Base-by-base conservation (phyloP, 2,888 invertebrate genomes). In the Heliconius cydno region DNA sequence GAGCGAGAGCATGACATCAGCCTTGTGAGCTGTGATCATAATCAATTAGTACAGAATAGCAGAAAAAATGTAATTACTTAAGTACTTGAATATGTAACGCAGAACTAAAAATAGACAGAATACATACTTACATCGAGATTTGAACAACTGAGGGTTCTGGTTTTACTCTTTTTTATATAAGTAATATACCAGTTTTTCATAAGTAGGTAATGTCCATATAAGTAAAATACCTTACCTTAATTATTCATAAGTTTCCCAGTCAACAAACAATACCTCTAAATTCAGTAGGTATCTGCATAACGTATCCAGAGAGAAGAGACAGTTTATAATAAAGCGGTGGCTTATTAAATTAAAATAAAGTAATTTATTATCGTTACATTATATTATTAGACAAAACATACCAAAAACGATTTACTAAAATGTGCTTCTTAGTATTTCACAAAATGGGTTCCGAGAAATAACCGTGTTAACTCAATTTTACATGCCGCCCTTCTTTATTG, bases 1-100 rank as follows among this genome's bases (percentile, higher is more conserved):
- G 86, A 84, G 34, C 34, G 34, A 34, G 34, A 34, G 87, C 84
- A 90, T 94, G 93, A 94, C 94, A 92, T 93, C 94, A 94, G 88
- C 87, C 84, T 84, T 85, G 85, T 86, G 88, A 88, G 82, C 82
- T 83, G 81, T 82, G 80, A 83, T 84, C 83, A 83, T 89, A 89
- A 90, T 89, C 87, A 88, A 87, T 86, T 87, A 88, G 84, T 86
- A 88, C 87, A 2, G 12, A 77, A 67, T 66, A 52, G 77, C 75
- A 72, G 67, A 78, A 80, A 73, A 81, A 80, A 68, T 38, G n/a
- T 38, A 60, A 38, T 73, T 73, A n/a, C 19, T 52, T 52, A 34
- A 34, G 34, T 34, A 52, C 30, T 57, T 73, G 57, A 30, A 60
- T 60, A 73, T 15, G n/a, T 60, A 60, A 73, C 3, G 73, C 19